A percentile compares a stretch with the other conserved stretches of the same genome.
Conservation (phyloP, 2,113 vertebrate genomes). For the Amphilophus citrinellus region DNA sequence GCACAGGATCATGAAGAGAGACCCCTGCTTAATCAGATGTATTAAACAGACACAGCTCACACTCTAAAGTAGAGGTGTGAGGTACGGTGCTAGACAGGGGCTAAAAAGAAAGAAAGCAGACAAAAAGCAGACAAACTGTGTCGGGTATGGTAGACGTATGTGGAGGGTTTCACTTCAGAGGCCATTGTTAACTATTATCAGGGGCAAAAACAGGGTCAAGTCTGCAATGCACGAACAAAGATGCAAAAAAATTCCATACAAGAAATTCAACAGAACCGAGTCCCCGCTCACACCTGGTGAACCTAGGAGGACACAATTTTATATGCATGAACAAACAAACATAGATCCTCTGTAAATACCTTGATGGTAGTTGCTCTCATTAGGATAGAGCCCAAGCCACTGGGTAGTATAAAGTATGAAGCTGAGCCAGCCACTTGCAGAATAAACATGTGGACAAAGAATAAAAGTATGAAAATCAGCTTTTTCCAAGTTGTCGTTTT, state of each 20-base stretch:
- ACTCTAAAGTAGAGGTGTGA: neutral
- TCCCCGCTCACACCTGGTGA: neutral
- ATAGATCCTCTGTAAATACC: neutral
- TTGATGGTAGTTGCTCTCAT: neutral
- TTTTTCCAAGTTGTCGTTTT: neutral
- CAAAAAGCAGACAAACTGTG: constrained; percentile 13
- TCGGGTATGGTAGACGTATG: constrained; percentile 38
- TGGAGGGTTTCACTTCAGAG: constrained; percentile 10
- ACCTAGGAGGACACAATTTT: neutral
- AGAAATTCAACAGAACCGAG: neutral
- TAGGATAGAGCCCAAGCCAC: neutral
- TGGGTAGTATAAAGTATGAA: neutral
- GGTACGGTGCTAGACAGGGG: neutral
- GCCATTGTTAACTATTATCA: constrained; percentile 16
- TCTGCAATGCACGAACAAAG: accelerated
- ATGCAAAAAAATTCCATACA: neutral
- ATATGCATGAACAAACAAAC: neutral
- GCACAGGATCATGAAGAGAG: neutral
- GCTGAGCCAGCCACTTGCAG: neutral
- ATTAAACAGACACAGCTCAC: neutral
- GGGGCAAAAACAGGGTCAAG: neutral
- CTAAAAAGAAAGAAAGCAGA: constrained; percentile 12
- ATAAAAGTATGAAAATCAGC: neutral
- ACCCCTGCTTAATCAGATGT: neutral
- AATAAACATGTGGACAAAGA: neutral